Evolutionary conservation across 1,140 invertebrate species (phyloP).

Genomic region (Tetragnatha versicolor): DNA sequence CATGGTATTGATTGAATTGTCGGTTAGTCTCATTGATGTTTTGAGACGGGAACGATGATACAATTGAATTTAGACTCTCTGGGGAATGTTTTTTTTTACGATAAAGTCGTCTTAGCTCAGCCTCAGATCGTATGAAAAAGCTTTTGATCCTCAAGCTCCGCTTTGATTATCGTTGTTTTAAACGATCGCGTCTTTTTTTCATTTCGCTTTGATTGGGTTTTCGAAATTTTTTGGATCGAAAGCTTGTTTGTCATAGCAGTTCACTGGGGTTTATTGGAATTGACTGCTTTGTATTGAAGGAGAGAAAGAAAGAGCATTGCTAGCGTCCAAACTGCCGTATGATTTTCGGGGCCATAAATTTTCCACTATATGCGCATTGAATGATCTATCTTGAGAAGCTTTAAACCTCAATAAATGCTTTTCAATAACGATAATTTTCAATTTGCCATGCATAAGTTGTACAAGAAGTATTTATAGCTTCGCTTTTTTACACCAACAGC

Average conservation of each 20-base stretch:
- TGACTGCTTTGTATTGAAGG: not conserved
- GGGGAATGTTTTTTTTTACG: not conserved
- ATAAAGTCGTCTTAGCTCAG: conserved; percentile 4
- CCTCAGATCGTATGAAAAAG: conserved; percentile 8
- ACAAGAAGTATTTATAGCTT: too few species aligned
- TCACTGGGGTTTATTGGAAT: conserved; percentile 3
- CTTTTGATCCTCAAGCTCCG: conserved; percentile 1
- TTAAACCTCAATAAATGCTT: too few species aligned
- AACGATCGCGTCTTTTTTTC: not conserved
- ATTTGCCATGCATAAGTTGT: too few species aligned
- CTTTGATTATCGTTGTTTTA: conserved; percentile 20
- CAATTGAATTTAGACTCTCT: conserved; percentile 21
- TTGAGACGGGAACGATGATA: conserved; percentile 15
- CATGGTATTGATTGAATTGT: conserved; percentile 24
- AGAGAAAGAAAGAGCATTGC: not conserved
- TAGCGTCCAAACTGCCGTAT: too few species aligned
- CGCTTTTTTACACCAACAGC: too few species aligned
- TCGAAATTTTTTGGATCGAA: not conserved
- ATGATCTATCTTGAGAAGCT: too few species aligned
- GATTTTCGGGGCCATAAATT: too few species aligned
- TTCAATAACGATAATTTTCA: too few species aligned
- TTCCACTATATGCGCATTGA: too few species aligned
- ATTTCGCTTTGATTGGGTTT: conserved; percentile 1
- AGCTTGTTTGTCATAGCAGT: not conserved
- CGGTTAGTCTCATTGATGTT: conserved; percentile 26